Percentiles rank a stretch among this genome's conserved stretches.
Conservation (phyloP, 2,888 invertebrate species). For the Melolontha melolontha region DNA sequence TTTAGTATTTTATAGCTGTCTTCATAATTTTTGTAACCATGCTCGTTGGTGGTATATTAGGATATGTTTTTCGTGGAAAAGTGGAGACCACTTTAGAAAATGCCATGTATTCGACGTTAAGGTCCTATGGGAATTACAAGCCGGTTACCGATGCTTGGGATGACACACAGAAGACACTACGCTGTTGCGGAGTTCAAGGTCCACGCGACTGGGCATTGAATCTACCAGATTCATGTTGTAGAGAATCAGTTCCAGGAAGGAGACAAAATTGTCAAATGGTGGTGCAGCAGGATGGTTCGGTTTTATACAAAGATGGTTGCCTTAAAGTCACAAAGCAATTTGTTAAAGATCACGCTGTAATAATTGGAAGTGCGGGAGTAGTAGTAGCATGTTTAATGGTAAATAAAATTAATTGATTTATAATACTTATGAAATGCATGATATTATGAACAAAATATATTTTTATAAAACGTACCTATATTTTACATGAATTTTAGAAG, state of each 20-base stretch:
- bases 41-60: conserved; percentile 90
- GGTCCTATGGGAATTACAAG: conserved; percentile 77
- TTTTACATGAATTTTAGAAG: too few relatives aligned
- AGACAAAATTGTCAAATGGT: conserved; percentile 70
- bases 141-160: conserved; percentile 89
- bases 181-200: conserved; percentile 86
- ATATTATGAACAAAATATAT: too few relatives aligned
- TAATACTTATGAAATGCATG: too few relatives aligned
- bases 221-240: conserved; percentile 83
- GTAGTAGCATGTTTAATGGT: conserved; percentile 89
- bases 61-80: conserved; percentile 90
- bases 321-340: conserved; percentile 76
- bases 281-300: conserved; percentile 69
- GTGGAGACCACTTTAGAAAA: conserved; percentile 81
- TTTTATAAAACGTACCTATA: too few relatives aligned
- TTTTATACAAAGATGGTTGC: conserved; percentile 82
- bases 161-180: conserved; percentile 83
- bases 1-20: conserved; percentile 89
- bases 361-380: conserved; percentile 85
- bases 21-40: conserved; percentile 91
- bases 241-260: conserved; percentile 70
- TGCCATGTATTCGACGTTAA: conserved; percentile 82
- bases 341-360: conserved; percentile 81
- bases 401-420: conserved; percentile 57
- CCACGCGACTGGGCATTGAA: conserved; percentile 81